Conservation (phyloP, 2,797 vertebrate genomes). For the Rhinophrynus dorsalis region DNA sequence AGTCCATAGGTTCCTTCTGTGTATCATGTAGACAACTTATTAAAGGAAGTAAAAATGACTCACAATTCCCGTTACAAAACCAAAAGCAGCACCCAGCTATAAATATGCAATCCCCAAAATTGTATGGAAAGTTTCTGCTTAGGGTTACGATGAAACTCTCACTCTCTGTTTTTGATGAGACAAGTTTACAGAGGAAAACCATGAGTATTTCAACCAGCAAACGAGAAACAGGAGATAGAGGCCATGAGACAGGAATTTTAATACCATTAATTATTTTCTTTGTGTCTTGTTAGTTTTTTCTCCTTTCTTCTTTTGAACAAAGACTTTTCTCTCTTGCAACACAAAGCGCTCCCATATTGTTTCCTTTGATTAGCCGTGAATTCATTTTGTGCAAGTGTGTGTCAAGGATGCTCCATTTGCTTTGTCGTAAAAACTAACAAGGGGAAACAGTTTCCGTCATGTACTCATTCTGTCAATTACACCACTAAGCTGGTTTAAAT, state of each 20-base stretch:
- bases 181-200: neutral
- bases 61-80: too few relatives aligned
- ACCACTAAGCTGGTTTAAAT: too few relatives aligned
- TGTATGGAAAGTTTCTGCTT: neutral
- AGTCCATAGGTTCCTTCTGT: neutral
- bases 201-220: constrained; percentile 16
- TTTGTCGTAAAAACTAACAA: constrained; percentile 32
- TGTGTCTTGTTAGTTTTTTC: constrained; percentile 2
- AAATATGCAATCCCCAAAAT: neutral
- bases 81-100: neutral
- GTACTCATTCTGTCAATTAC: constrained; percentile 30
- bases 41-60: neutral
- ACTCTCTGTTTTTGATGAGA: neutral
- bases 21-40: neutral
- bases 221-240: neutral
- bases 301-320: constrained; percentile 38
- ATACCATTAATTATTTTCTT: constrained; percentile 40
- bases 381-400: constrained; percentile 28
- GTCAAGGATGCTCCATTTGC: constrained; percentile 27
- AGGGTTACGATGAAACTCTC: neutral
- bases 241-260: constrained; percentile 15
- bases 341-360: constrained; percentile 39
- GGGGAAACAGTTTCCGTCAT: constrained; percentile 1
- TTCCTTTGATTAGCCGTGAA: constrained; percentile 42
- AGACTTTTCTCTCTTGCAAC: constrained; percentile 25